Evolutionary conservation across 2,113 vertebrate genomes (phyloP).

Genomic region (Sinocyclocheilus anophthalmus): DNA sequence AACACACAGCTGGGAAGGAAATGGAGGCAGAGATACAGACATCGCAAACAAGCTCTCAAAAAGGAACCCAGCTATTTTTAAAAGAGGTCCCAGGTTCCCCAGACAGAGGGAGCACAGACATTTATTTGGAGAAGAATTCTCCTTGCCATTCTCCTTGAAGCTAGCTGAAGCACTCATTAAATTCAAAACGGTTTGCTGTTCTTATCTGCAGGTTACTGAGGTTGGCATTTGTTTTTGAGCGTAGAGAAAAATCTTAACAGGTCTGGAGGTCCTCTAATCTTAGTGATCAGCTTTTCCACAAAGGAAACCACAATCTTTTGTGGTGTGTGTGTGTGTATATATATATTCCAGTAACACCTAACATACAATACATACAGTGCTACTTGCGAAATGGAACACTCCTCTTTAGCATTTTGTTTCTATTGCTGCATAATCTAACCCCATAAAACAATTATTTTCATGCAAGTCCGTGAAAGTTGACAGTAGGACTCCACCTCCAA

Average conservation of each 20-base stretch:
- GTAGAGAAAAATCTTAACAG: background rate
- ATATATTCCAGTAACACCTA: no score
- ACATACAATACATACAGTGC: no score
- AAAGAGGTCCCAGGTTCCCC: conserved; percentile 46
- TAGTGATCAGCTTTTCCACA: background rate
- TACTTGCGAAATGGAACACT: no score
- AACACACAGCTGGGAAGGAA: conserved; percentile 22
- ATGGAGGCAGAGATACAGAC: conserved; percentile 28
- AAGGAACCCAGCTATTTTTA: conserved; percentile 48
- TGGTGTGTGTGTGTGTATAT: no score
- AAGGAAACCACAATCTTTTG: background rate
- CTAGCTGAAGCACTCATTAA: conserved; percentile 42
- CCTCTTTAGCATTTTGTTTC: no score
- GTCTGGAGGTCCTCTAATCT: background rate
- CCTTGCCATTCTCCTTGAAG: conserved; percentile 27
- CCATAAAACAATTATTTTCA: no score
- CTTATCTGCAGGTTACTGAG: conserved; percentile 15
- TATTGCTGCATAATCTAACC: no score
- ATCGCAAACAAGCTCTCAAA: conserved; percentile 37
- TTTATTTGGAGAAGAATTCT: conserved; percentile 38
- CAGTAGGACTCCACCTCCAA: no score
- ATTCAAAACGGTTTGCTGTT: conserved; percentile 12
- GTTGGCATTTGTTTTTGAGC: conserved; percentile 35
- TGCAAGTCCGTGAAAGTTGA: no score
- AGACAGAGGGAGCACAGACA: conserved; percentile 27